Evolutionary conservation across 2,113 vertebrate species (phyloP).

Genomic region (Gadus macrocephalus): DNA sequence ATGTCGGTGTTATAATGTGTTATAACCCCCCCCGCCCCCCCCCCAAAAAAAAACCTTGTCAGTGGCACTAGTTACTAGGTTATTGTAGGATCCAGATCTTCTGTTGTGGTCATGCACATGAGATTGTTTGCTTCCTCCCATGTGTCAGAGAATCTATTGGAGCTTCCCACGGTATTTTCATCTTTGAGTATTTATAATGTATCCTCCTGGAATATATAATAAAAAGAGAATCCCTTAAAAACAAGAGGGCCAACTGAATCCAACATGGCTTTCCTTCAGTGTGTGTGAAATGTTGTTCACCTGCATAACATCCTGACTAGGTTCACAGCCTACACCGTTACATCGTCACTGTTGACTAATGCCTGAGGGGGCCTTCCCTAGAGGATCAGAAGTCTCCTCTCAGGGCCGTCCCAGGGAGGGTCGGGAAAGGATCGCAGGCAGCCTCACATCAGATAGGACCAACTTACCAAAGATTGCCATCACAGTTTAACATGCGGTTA

Average conservation of each 20-base stretch:
- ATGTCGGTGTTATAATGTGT: slow-evolving; percentile 46
- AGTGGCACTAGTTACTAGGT: slow-evolving; percentile 53
- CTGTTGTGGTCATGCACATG: slow-evolving; percentile 62
- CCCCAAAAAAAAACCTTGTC: slow-evolving; percentile 38
- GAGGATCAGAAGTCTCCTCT: too few relatives aligned
- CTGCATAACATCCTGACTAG: slow-evolving; percentile 36
- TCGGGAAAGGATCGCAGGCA: too few relatives aligned
- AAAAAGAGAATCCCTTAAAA: slow-evolving; percentile 52
- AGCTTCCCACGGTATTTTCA: slow-evolving; percentile 54
- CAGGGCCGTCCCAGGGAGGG: too few relatives aligned
- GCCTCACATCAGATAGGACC: too few relatives aligned
- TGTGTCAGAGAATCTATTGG: slow-evolving; percentile 52
- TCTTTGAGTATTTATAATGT: slow-evolving; percentile 62
- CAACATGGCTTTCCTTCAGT: slow-evolving; percentile 7
- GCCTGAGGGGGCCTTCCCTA: not conserved
- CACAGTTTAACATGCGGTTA: too few relatives aligned
- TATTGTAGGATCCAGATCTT: slow-evolving; percentile 52
- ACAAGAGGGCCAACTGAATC: slow-evolving; percentile 34
- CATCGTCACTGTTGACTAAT: not conserved
- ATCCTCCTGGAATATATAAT: slow-evolving; percentile 63
- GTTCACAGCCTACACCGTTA: slow-evolving; percentile 21
- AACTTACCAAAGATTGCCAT: too few relatives aligned
- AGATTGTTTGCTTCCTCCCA: slow-evolving; percentile 46
- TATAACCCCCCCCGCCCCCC: too few relatives aligned
- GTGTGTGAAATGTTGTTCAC: slow-evolving; percentile 16